Conservation (phyloP, 2,113 vertebrate species). For the Ornithorhynchus anatinus region DNA sequence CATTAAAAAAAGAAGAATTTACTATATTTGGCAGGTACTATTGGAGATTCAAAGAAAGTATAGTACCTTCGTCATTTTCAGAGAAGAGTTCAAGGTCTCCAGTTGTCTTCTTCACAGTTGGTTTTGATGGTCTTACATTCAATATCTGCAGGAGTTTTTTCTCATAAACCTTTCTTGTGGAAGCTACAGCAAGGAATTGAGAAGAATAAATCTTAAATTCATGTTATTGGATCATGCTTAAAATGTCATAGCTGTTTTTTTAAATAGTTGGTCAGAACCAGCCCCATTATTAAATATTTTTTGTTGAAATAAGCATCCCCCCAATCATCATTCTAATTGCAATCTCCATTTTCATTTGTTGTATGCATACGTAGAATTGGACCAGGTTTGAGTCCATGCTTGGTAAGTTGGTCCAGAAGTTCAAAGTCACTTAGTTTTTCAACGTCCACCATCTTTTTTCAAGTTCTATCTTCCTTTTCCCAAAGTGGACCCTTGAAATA, state of each 20-base stretch:
- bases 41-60: not conserved
- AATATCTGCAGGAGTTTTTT: slow-evolving; percentile 75
- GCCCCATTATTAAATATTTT: too few relatives aligned
- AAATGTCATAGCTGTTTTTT: not conserved
- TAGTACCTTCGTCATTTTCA: slow-evolving; percentile 60
- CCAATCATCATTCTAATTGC: too few relatives aligned
- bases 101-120: not conserved
- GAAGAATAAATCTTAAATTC: not conserved
- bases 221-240: not conserved
- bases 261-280: not conserved
- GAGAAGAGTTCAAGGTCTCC: slow-evolving; percentile 48
- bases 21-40: too few relatives aligned
- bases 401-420: slow-evolving; percentile 67
- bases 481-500: slow-evolving; percentile 3
- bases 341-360: not conserved
- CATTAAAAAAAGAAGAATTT: too few relatives aligned
- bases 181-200: slow-evolving; percentile 64
- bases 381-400: slow-evolving; percentile 76
- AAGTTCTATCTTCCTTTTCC: slow-evolving; percentile 25
- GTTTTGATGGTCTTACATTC: slow-evolving; percentile 1
- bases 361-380: slow-evolving; percentile 77
- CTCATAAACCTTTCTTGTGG: slow-evolving; percentile 81
- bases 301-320: too few relatives aligned
- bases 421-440: slow-evolving; percentile 71
- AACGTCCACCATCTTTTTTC: slow-evolving; percentile 51